Base-by-base conservation (phyloP, 2,797 vertebrate species). In the Adelosebastes latens region DNA sequence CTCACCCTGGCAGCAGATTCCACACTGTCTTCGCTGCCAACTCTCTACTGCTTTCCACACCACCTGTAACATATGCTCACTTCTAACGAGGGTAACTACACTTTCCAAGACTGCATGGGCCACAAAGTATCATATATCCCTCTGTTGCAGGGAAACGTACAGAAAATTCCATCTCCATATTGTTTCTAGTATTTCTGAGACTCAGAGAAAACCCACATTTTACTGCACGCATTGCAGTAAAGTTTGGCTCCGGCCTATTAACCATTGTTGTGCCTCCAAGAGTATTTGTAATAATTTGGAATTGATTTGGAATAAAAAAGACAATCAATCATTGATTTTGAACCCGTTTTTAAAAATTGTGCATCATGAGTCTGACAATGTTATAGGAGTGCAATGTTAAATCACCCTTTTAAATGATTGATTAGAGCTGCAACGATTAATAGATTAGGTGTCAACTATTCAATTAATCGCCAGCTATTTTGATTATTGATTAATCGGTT, bases 41-140 rank as follows among this genome's bases (percentile, higher is more conserved):
- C 71, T 84, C 85, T 89, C 82, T 79, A 69, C 90, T 90, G 90
- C 90, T 88, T 93, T 94, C 92, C 93, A 91, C 92, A 92, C 94
- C 90, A 95, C 94, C 94, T 95, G 94, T 95, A 94, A 93, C 93
- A 92, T 92, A 92, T 92, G 92, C 90, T 92, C 84, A 77, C 72
- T 86, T 90, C 88, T 90, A 88, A 92, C 89, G 24, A 88, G 87
- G 80, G 59, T 77, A 87, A 87, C 89, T 88, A 73, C 80, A 87
- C 74, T 91, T 92, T 92, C 87, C 91, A 88, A 83, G 86, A 72
- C 87, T 72, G 60, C 55, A 75, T 79, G 65, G 79, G 58, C 85
- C 87, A 75, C 86, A 87, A 80, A 87, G 85, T 90, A 93, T 92
- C 87, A 77, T 79, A 83, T 89, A 80, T 85, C 88, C 79, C 77